These are phyloP conservation scores for Platyrinchus mystaceus DNA, from an alignment of 2,797 vertebrate species.

Conservation along the genomic window DNA sequence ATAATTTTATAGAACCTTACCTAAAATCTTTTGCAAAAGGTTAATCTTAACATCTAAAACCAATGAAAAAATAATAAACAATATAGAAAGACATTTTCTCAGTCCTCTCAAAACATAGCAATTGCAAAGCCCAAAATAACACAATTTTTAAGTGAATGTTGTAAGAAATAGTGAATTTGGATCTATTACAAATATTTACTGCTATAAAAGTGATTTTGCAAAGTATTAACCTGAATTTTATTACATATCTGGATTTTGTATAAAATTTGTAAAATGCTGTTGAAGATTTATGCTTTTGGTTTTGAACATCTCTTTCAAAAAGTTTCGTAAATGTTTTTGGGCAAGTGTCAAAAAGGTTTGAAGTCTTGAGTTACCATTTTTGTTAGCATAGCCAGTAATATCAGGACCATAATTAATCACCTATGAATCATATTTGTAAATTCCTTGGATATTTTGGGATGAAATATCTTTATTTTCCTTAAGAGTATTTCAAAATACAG, in stretches of 20 bases:
- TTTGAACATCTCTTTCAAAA: background rate
- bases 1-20: background rate
- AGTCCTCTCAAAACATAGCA: background rate
- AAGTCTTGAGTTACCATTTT: background rate
- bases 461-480: conserved; percentile 16
- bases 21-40: background rate
- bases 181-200: background rate
- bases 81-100: background rate
- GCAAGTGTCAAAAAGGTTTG: background rate
- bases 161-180: background rate
- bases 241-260: background rate
- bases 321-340: background rate
- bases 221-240: background rate
- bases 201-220: background rate
- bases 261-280: background rate
- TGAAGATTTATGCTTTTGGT: background rate
- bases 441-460: background rate
- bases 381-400: background rate
- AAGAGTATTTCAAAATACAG: background rate
- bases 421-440: background rate
- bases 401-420: background rate
- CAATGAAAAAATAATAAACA: background rate
- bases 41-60: background rate
- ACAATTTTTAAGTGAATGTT: background rate
- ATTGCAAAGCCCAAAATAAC: background rate